Evolutionary conservation across 2,113 vertebrate genomes (phyloP), one percentile per base, ranked within the genome.

Genomic region (Thinocorus orbignyianus): DNA sequence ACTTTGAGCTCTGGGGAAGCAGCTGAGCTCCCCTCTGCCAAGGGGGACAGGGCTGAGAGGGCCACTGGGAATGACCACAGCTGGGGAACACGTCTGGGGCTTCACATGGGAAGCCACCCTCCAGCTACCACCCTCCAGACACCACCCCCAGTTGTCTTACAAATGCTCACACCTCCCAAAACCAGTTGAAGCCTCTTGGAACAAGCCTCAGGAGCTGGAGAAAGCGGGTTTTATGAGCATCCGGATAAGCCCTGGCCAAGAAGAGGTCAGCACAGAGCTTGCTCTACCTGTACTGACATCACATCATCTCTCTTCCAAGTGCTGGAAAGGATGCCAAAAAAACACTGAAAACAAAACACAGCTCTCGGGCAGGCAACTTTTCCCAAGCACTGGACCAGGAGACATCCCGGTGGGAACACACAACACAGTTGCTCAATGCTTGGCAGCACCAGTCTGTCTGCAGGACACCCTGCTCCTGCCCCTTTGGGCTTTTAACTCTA

Each of bases 1-100:
- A 2, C 16, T 17, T 8, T 3, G n/a, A 64, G 44, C n/a, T 57
- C 51, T 52, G 10, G 60, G 81, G 48, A 61, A 13, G 25, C 28
- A 16, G 69, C 11, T 4, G 46, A 64, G 44, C n/a, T 31, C n/a
- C 23, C 14, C 17, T 5, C 65, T 41, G 41, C 18, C 14, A 48
- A 6, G 0, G 1, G 17, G 33, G 42, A 20, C 7, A 13, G 69
- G 48, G 58, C 7, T 48, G 80, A 42, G 72, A 0, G 2, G 71
- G 81, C 25, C 25, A 54, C 68, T 2, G 37, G 49, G 41, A 26
- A 42, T 35, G n/a, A 9, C 3, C 2, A 28, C 18, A 39, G 64
- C 46, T 5, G 17, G 17, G 39, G 64, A 48, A 5, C 13, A 2
- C 4, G 4, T 16, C 0, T 2, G 33, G 51, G 76, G 49, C 17